phyloP scores from a whole-genome alignment of 2,797 vertebrate species.

The Oophaga sylvatica region DNA sequence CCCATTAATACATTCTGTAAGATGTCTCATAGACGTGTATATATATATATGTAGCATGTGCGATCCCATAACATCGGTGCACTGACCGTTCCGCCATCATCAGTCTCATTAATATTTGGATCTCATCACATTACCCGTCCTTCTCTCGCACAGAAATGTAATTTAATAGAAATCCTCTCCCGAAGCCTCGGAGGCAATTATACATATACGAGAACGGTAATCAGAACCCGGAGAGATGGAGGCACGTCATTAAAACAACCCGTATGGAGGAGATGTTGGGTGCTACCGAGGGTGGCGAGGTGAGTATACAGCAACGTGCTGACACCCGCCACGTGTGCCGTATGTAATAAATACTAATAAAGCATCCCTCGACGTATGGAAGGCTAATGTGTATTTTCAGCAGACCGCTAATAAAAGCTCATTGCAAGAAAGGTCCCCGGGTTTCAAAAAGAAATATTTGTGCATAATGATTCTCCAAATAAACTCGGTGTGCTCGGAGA shows the following conservation, averaged over 20 bases:
- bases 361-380: neutral
- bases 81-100: neutral
- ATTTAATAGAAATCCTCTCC: neutral
- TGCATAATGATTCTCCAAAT: conserved; percentile 37
- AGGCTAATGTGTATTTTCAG: conserved; percentile 13
- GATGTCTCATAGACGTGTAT: too few species aligned
- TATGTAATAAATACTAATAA: neutral
- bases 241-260: neutral
- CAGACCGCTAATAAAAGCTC: neutral
- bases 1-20: too few species aligned
- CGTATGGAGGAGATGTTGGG: neutral
- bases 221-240: neutral
- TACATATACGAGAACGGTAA: neutral
- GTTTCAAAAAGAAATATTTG: conserved; percentile 33
- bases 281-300: neutral
- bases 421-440: conserved; percentile 3
- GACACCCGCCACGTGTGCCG: neutral
- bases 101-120: neutral
- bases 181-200: neutral
- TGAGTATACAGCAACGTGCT: too few species aligned
- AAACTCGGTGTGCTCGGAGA: conserved; percentile 23
- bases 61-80: too few species aligned
- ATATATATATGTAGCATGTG: too few species aligned
- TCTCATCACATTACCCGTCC: neutral
- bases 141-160: neutral